These are phyloP conservation scores for Drosophila orosa DNA, from an alignment of 1,140 invertebrate genomes.

Conservation along the genomic window DNA sequence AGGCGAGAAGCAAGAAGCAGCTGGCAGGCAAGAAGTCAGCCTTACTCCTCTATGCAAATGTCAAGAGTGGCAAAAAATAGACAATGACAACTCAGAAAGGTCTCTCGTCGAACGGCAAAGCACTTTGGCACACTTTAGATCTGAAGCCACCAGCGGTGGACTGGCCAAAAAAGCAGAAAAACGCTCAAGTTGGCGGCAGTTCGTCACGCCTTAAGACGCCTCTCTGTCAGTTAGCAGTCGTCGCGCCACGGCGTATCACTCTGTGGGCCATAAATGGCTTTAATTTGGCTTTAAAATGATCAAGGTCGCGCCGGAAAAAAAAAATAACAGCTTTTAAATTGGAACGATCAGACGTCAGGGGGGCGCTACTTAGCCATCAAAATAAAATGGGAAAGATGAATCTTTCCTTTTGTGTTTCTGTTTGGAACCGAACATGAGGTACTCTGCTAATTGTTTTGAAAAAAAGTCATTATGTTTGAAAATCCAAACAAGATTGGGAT, in stretches of 20 bases:
- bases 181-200: constrained; percentile 66
- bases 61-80: constrained; percentile 75
- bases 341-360: constrained; percentile 36
- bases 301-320: constrained; percentile 41
- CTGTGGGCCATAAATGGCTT: constrained; percentile 73
- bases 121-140: constrained; percentile 77
- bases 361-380: constrained; percentile 28
- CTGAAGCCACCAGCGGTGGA: constrained; percentile 35
- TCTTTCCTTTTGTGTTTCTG: constrained; percentile 17
- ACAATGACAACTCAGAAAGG: constrained; percentile 76
- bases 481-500: not conserved
- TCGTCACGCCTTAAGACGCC: constrained; percentile 77
- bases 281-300: constrained; percentile 66
- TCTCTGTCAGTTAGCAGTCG: constrained; percentile 68
- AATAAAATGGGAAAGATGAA: constrained; percentile 34
- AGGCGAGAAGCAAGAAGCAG: not conserved
- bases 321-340: constrained; percentile 52
- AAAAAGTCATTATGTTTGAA: not conserved
- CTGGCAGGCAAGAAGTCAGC: constrained; percentile 35
- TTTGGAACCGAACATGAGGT: not conserved
- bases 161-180: constrained; percentile 18
- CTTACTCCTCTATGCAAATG: constrained; percentile 75
- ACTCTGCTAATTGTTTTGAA: not conserved
- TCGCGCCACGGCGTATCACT: constrained; percentile 56
- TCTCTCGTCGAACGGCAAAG: constrained; percentile 65